Base-by-base conservation (phyloP, 1,140 invertebrate genomes). In the Drosophila repletoides region DNA sequence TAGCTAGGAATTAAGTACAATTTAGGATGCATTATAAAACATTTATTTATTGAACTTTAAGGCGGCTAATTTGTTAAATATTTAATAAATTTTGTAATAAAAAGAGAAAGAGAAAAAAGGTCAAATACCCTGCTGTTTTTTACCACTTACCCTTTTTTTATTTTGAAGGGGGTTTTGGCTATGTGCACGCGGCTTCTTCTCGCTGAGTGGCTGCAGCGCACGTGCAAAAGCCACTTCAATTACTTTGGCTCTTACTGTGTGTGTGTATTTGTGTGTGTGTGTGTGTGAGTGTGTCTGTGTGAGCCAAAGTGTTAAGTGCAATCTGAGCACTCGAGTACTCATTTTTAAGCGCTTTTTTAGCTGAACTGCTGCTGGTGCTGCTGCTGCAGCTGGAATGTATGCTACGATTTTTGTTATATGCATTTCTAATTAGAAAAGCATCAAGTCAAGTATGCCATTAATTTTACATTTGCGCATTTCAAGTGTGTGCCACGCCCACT, bases 401-500 rank as follows among this genome's bases (percentile, higher is more conserved):
- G 66, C 71, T 63, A 46, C 51, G 51, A 71, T 74, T 76, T 76
- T 71, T 59, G 67, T 76, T 76, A 71, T 71, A 75, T 72, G 68
- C 74, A 76, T 72, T 75, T 69, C 59, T 76, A 76, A 72, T 72
- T 72, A 72, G 72, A 76, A 75, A 66, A 65, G 64, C 64, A 73
- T 73, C 69, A 74, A 73, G 73, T 76, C 63, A 76, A 79, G 72
- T 76, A 69, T 76, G 72, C 69, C 69, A 79, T 76, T 79, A 76
- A 79, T 79, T 79, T 73, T 66, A 72, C 73, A 76, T 79, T 76
- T 79, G 73, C 76, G 64, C 72, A 69, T 76, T 79, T 73, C 14
- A 73, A 79, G 76, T 76, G 72, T 19, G 40, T 26, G 71, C 46
- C 52, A 34, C 48, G 49, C 64, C 33, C 61, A 68, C 72, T 75